A percentile compares a stretch with the other conserved stretches of the same genome.
Conservation (phyloP, 2,888 invertebrate genomes). For the Cheilosia variabilis region DNA sequence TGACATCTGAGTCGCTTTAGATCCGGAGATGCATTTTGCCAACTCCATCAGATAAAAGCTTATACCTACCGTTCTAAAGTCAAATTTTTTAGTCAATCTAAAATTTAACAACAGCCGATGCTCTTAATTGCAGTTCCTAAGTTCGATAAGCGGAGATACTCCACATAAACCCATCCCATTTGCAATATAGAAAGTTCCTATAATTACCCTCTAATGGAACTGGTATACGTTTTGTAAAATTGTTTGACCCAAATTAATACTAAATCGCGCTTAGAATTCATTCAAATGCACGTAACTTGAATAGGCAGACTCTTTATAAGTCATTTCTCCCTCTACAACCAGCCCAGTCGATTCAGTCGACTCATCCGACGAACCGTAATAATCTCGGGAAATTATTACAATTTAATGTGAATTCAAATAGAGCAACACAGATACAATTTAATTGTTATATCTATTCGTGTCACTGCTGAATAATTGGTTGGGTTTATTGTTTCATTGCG, state of each 20-base stretch:
- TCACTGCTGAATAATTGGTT: slow-evolving; percentile 53
- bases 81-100: no score
- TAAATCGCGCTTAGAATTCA: background rate
- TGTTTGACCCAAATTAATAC: slow-evolving; percentile 19
- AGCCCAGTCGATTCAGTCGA: slow-evolving; percentile 6
- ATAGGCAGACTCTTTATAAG: slow-evolving; percentile 14
- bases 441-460: slow-evolving; percentile 59
- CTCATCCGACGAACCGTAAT: slow-evolving; percentile 13
- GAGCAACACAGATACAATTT: slow-evolving; percentile 40
- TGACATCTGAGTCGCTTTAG: no score
- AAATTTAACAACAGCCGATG: no score
- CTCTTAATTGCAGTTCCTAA: no score
- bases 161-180: no score
- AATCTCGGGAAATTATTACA: slow-evolving; percentile 51
- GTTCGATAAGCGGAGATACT: no score
- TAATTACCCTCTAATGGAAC: slow-evolving; percentile 5
- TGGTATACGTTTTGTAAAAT: slow-evolving; percentile 16
- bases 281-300: background rate
- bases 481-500: slow-evolving; percentile 22
- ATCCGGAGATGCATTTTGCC: no score
- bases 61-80: no score
- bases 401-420: slow-evolving; percentile 52
- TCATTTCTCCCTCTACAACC: background rate
- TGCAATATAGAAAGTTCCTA: slow-evolving; percentile 1
- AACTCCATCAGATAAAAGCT: no score